Evolutionary conservation across 2,888 invertebrate species (phyloP).

Genomic region (Leptinotarsa rubiginosa): DNA sequence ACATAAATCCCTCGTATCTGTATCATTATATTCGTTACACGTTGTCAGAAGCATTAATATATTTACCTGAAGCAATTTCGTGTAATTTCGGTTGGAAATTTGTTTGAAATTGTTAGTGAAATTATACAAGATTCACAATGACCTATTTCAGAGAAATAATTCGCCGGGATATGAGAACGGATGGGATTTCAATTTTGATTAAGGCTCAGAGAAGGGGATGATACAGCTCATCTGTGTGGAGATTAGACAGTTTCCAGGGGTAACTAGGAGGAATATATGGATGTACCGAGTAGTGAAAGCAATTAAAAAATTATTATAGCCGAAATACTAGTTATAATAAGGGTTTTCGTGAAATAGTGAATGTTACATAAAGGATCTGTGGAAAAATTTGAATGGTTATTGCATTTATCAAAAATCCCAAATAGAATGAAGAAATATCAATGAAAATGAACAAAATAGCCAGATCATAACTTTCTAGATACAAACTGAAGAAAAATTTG

Average conservation of each 20-base stretch:
- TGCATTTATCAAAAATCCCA: no score
- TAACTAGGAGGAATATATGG: background rate
- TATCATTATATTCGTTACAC: background rate
- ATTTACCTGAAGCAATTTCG: conserved; percentile 18
- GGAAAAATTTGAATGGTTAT: no score
- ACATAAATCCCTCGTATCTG: background rate
- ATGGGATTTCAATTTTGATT: background rate
- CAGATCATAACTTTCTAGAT: no score
- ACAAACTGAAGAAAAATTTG: no score
- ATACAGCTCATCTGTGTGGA: background rate
- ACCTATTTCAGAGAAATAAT: background rate
- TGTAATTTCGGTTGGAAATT: background rate
- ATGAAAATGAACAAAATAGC: no score
- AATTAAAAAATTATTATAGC: no score
- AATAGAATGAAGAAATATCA: no score
- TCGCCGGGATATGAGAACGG: background rate
- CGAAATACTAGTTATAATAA: no score
- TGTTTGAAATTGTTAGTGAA: background rate
- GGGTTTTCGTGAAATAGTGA: no score
- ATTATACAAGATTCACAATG: conserved; percentile 5
- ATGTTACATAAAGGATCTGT: no score
- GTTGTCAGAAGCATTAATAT: conserved; percentile 19
- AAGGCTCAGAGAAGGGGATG: background rate
- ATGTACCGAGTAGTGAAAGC: no score
- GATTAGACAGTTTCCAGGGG: background rate